Evolutionary conservation across 2,888 invertebrate species (phyloP).

Genomic region (Synanthedon vespiformis): DNA sequence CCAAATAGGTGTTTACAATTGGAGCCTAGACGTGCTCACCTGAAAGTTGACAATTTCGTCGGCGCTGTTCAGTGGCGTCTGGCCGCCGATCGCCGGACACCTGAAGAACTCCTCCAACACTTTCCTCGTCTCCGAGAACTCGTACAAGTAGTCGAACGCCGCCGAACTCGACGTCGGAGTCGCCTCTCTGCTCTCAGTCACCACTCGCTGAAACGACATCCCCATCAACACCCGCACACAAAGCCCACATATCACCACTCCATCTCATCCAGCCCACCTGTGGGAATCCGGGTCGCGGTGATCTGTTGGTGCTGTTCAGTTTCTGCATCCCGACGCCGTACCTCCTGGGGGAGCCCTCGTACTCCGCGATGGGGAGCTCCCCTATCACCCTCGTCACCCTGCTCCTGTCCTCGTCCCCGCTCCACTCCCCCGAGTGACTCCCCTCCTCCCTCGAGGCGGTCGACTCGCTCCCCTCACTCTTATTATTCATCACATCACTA

Average conservation of each 20-base stretch:
- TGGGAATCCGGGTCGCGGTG: conserved; percentile 89
- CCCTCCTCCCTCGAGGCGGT: conserved; percentile 44
- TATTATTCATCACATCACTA: conserved; percentile 62
- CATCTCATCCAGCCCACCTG: conserved; percentile 55
- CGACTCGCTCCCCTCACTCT: conserved; percentile 52
- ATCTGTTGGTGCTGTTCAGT: conserved; percentile 76
- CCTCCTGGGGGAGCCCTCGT: conserved; percentile 90
- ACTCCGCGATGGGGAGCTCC: conserved; percentile 91
- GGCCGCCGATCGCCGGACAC: conserved; percentile 72
- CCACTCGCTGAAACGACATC: conserved; percentile 47
- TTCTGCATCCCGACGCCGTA: conserved; percentile 83
- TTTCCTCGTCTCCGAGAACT: conserved; percentile 92
- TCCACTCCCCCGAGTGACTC: conserved; percentile 46
- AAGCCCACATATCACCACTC: not conserved
- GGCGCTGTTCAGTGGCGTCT: conserved; percentile 31
- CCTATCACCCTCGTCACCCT: conserved; percentile 79
- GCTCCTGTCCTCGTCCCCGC: conserved; percentile 47
- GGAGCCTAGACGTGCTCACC: conserved; percentile 17
- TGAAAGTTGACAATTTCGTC: conserved; percentile 62
- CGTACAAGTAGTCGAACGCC: conserved; percentile 90
- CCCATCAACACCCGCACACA: not conserved
- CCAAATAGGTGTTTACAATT: too few species aligned
- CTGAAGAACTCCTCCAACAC: conserved; percentile 93
- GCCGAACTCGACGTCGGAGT: conserved; percentile 60
- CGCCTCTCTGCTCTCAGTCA: conserved; percentile 57